Percentiles rank a stretch among this genome's conserved stretches.
Evolutionary conservation across 2,888 invertebrate genomes (phyloP).

Genomic region (Orthosia cruda): DNA sequence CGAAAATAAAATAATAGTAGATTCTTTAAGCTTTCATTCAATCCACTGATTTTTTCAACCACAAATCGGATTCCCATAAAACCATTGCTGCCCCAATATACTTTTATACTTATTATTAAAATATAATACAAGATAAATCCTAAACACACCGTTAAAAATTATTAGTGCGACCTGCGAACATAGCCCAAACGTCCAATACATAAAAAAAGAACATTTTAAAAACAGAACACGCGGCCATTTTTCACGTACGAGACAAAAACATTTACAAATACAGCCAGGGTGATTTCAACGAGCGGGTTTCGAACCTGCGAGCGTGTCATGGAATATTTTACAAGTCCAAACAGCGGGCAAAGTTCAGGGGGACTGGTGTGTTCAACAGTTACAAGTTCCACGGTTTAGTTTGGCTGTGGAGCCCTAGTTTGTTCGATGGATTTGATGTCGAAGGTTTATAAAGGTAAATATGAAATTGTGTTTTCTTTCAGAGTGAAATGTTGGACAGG

Average conservation of each 20-base stretch:
- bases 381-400: conserved; percentile 37
- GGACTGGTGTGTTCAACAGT: conserved; percentile 37
- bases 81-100: background rate
- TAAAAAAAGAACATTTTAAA: conserved; percentile 13
- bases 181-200: background rate
- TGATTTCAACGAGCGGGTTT: conserved; percentile 25
- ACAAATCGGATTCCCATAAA: background rate
- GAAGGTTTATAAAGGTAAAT: background rate
- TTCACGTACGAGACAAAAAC: conserved; percentile 37
- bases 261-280: conserved; percentile 37
- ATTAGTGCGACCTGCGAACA: conserved; percentile 18
- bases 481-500: background rate
- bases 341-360: conserved; percentile 53
- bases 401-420: conserved; percentile 14
- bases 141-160: conserved; percentile 27
- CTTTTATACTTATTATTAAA: no score
- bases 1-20: no score
- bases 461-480: background rate
- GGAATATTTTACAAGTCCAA: conserved; percentile 63
- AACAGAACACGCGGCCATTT: conserved; percentile 4
- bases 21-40: background rate
- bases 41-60: background rate
- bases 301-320: conserved; percentile 49
- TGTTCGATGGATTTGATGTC: background rate
- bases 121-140: no score